Base-by-base conservation (phyloP, 2,113 vertebrate species). In the Oreochromis spilurus region DNA sequence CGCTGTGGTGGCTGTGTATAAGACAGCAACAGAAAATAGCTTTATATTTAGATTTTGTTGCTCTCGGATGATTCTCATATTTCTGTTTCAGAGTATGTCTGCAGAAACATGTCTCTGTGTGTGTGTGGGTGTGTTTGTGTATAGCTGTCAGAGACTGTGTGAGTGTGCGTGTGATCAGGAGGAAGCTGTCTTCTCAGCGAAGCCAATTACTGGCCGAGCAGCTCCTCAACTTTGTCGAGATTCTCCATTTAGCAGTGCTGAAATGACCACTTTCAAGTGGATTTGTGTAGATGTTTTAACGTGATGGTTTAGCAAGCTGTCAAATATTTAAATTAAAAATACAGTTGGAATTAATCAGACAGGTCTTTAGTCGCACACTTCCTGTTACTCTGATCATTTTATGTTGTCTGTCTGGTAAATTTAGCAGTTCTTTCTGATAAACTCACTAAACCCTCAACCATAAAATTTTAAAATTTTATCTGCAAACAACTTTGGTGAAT, bases 231-330 rank as follows among this genome's bases (percentile, higher is more conserved):
- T 77, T 48, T 48, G 24, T 75, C 67, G 9, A 14, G 26, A 81
- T 40, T 79, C 50, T 54, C 78, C 79, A 92, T 87, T 89, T 85
- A 89, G 45, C 62, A 67, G 70, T 1, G 29, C 53, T 36, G 58
- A 78, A 72, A 50, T 16, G 81, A 82, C 26, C 4, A 57, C 75
- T 29, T 70, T 67, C 16, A 16, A 85, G n/a, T 4, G 24, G 43
- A n/a, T 34, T 9, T 34, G 1, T 55, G 85, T 53, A 26, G 17
- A 79, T 9, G 34, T 13, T 52, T 34, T n/a, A 19, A 77, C 7
- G 1, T 34, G 72, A n/a, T 4, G 1, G 24, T 50, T 84, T 88
- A 57, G 53, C 21, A 80, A 17, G 36, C 34, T 80, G 53, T 57
- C n/a, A 57, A 80, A 52, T 17, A 77, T 31, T 31, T 77, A 12